phyloP scores from a whole-genome alignment of 2,888 invertebrate species.

The Blera fallax region DNA sequence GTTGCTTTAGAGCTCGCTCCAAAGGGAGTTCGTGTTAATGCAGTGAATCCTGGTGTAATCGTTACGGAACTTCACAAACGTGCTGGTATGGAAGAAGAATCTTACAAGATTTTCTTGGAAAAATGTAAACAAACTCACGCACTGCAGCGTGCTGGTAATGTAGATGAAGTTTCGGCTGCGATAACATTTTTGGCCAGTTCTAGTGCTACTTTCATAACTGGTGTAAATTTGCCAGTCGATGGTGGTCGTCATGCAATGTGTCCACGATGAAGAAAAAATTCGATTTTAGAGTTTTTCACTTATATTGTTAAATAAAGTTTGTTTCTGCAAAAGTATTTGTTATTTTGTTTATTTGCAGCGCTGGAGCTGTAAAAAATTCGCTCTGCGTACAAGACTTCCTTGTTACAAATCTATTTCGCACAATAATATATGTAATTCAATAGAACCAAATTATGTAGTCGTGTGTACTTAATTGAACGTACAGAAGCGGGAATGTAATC shows the following conservation, averaged over 20 bases:
- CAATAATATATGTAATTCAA: no score
- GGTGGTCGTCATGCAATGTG: background rate
- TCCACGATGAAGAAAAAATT: background rate
- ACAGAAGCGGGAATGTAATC: no score
- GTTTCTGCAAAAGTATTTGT: background rate
- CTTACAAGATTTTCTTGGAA: slow-evolving; percentile 89
- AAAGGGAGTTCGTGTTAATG: slow-evolving; percentile 92
- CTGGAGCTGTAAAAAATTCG: no score
- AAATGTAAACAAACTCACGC: background rate
- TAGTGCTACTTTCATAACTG: background rate
- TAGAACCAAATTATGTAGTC: no score
- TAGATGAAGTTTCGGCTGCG: background rate
- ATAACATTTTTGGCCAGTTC: background rate
- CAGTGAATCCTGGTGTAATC: slow-evolving; percentile 96
- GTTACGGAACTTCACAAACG: slow-evolving; percentile 76
- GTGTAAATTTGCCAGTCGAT: background rate
- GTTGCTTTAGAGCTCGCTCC: slow-evolving; percentile 91
- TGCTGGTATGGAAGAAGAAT: slow-evolving; percentile 86
- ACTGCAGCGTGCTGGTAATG: background rate
- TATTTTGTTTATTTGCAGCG: no score
- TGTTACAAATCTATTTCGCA: no score
- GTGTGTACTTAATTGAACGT: no score
- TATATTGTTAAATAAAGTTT: background rate
- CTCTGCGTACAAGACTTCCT: no score
- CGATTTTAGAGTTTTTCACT: background rate